Base-by-base conservation (phyloP, 23 tunicate species). In the Botrylloides violaceus region DNA sequence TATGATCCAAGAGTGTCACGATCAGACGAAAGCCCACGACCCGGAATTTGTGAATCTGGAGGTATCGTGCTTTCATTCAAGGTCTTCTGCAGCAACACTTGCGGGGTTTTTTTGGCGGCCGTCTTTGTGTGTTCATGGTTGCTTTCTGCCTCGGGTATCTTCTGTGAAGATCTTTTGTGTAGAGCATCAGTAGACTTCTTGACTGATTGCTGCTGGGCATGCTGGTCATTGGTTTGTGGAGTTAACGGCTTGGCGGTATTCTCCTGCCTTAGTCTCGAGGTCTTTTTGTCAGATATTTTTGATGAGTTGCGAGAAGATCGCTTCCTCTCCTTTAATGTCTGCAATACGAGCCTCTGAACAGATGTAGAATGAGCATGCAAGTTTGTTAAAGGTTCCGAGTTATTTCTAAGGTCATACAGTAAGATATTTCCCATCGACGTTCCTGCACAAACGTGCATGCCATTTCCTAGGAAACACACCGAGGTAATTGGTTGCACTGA, bases 401-500 rank as follows among this genome's bases (percentile, higher is more conserved):
- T 64, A 6, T 70, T 58, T 24, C 97, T 71, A 32, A 90, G 71
- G 68, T 90, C 97, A 36, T 61, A 83, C 26, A 78, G 77, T 64
- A 72, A 79, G 5, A 90, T 83, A 2, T 37, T 49, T 2, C 97
- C 97, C 43, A 90, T 75, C 1, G 97, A 90, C 18, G 85, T 66
- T 1, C 97, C 97, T 3, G 81, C 85, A 58, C 75, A 82, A 19
- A 90, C 32, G 6, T 88, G 61, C 30, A 64, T 75, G 3, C 97
- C 97, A 59, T 90, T 79, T 35, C 64, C 34, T 20, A 73, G 29
- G 48, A 90, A 79, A 15, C 77, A 64, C 4, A 90, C 76, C 2
- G 97, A 72, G 2, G 83, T 79, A 74, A 90, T 64, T 2, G 97
- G 97, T 34, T 90, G 85, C 49, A 73, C 81, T 1, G 66, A 76